phyloP scores from a whole-genome alignment of 2,888 invertebrate genomes.

The Cephus rjabovi region DNA sequence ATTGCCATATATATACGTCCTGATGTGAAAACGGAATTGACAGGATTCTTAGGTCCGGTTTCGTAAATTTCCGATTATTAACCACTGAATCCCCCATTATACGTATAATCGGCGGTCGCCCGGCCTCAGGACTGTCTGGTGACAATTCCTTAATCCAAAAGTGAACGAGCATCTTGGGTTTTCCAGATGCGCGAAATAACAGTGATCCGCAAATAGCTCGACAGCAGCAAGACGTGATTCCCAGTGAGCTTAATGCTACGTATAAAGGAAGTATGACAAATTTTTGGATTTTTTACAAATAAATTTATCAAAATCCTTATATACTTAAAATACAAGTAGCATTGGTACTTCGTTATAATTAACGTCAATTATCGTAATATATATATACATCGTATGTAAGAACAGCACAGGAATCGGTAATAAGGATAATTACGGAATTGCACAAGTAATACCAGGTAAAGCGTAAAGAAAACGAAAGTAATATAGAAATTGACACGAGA shows the following conservation, averaged over 20 bases:
- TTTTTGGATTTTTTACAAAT: not conserved
- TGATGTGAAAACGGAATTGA: not conserved
- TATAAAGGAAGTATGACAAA: not conserved
- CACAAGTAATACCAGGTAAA: constrained; percentile 38
- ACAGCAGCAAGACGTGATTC: no score
- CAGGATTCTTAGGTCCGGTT: not conserved
- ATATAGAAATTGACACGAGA: constrained; percentile 25
- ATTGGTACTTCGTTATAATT: not conserved
- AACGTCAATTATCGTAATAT: not conserved
- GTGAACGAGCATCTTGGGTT: no score
- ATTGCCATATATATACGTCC: not conserved
- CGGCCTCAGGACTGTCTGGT: no score
- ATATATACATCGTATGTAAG: constrained; percentile 11
- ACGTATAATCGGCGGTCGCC: no score
- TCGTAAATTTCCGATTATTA: not conserved
- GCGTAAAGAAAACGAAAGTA: constrained; percentile 8
- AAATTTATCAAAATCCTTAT: not conserved
- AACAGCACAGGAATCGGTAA: constrained; percentile 36
- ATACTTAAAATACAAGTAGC: not conserved
- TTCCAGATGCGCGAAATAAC: no score
- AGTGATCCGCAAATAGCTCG: no score
- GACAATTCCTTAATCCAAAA: no score
- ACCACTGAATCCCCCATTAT: no score
- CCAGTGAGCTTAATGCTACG: no score
- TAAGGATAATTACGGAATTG: constrained; percentile 53